Evolutionary conservation across 2,888 invertebrate genomes (phyloP), one percentile per base, ranked within the genome.

Genomic region (Polydesmus complanatus): DNA sequence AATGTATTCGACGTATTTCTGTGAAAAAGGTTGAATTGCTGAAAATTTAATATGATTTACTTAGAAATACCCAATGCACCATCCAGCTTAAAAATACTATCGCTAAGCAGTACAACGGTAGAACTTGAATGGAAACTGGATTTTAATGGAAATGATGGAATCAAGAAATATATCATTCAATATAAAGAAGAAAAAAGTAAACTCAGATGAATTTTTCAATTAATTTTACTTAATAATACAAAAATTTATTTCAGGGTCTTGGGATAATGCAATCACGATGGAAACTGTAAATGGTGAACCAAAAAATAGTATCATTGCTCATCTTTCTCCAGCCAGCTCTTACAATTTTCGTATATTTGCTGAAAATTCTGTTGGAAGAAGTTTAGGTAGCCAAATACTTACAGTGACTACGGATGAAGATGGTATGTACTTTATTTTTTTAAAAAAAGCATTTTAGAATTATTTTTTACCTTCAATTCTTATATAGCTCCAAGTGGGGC

Each of bases 361-460:
- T 62, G 90, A 93, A 76, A 95, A 95, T 70, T 89, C 88, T 74
- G 84, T 94, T 64, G 94, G 95, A 59, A 82, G 84, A 18, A 93
- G 94, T 27, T 87, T 87, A 67, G 88, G 91, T 1, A 94, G 94
- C 0, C 90, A 93, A 70, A 86, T 88, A 1, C 91, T 94, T 1
- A 88, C 88, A 1, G 94, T 94, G 65, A 93, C 93, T 65, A 96
- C 96, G 27, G 91, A 93, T 49, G 95, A 96, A 76, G 93, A 94
- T 80, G 80, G 82, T 77, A 73, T 71, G 65, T 21, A 37, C 37
- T 14, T 37, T 8, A 37, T 37, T 37, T 37, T n/a, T n/a, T n/a
- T n/a, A n/a, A n/a, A n/a, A n/a, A n/a, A n/a, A n/a, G n/a, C n/a
- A n/a, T n/a, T n/a, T n/a, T n/a, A n/a, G n/a, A n/a, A n/a, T n/a